Base-by-base conservation (phyloP, 1,140 invertebrate species). In the Ostrea edulis region DNA sequence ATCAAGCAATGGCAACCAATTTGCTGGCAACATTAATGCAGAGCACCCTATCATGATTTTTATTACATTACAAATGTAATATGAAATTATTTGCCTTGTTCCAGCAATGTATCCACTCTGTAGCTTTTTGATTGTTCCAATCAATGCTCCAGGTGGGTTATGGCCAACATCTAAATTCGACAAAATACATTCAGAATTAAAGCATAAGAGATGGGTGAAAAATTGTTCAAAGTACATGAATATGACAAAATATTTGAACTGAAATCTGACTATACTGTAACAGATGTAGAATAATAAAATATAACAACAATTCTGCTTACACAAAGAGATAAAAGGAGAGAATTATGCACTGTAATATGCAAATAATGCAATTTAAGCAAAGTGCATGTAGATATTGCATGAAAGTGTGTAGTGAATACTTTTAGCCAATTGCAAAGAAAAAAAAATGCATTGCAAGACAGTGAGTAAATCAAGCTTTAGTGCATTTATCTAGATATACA, bases 71-170 rank as follows among this genome's bases (percentile, higher is more conserved):
- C n/a, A n/a, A n/a, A n/a, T n/a, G n/a, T n/a, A n/a, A 20, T 62
- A 7, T 62, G 55, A 62, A 62, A 62, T 62, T 20, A 62, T 25
- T 35, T 77, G 68, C 96, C 96, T 95, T 58, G 99, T 99, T 51
- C 98, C 99, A 94, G 99, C 99, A 71, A 99, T 99, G 93, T 99
- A 99, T 44, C 99, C 99, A 91, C 98, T 99, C 95, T 99, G 99
- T 2, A 99, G 95, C 95, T 99, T 99, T 93, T 99, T 98, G 96
- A 99, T 98, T 5, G 98, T 99, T 22, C 98, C 98, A 90, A 99
- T 97, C 96, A 99, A 98, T 0, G 98, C 97, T 93, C 98, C 96
- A 8, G 98, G 98, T 85, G 99, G 97, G 95, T 97, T 97, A n/a
- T 90, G 88, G 52, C 88, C 89, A 29, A 92, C 97, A 96, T 99